Conservation (phyloP, 2,888 invertebrate genomes). For the Leucophora obtusa region DNA sequence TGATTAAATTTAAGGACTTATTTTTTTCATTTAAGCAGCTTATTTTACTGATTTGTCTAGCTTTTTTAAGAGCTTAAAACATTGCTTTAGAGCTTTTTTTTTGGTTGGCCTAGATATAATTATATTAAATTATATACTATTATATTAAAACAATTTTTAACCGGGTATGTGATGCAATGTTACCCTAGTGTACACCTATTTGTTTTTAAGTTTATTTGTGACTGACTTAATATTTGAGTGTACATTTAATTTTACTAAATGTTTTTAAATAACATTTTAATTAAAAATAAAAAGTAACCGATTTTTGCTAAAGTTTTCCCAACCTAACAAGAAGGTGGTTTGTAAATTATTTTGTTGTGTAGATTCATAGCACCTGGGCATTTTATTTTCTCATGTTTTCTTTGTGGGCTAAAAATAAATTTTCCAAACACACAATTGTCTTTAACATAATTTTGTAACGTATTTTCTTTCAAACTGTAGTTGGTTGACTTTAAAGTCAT, state of each 20-base stretch:
- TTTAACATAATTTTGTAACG: conserved; percentile 55
- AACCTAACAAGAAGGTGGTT: conserved; percentile 28
- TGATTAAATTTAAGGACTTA: too few species aligned
- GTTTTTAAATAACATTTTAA: not conserved
- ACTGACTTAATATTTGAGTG: not conserved
- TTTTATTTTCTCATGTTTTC: not conserved
- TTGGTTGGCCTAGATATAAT: too few species aligned
- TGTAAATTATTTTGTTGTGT: not conserved
- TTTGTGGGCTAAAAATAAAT: not conserved
- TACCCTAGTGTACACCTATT: too few species aligned
- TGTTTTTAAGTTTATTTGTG: too few species aligned
- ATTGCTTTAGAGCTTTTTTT: too few species aligned
- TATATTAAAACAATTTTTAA: too few species aligned
- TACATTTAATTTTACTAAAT: not conserved
- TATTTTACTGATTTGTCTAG: too few species aligned
- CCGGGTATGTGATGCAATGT: too few species aligned
- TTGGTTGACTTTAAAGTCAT: conserved; percentile 45
- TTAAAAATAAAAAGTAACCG: conserved; percentile 53
- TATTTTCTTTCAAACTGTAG: conserved; percentile 33
- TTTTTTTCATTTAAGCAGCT: too few species aligned
- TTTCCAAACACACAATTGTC: conserved; percentile 48
- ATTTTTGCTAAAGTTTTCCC: conserved; percentile 55
- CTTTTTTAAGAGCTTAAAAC: too few species aligned
- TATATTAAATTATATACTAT: too few species aligned
- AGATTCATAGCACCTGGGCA: conserved; percentile 27